Percentiles rank a stretch among this genome's conserved stretches.
phyloP scores from a whole-genome alignment of 2,888 invertebrate genomes.

The Slavum lentiscoides region DNA sequence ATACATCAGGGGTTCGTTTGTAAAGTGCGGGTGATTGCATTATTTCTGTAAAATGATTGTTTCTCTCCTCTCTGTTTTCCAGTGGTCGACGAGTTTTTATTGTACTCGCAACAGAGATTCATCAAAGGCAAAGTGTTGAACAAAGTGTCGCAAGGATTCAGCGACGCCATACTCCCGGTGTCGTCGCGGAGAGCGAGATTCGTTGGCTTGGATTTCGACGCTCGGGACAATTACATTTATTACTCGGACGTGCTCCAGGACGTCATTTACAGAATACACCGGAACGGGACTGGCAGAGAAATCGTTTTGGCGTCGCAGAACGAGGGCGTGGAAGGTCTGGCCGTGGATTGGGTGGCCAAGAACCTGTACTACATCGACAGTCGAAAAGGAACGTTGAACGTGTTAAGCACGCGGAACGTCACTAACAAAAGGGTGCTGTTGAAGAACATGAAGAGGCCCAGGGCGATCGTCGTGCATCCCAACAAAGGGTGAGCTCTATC shows the following conservation, averaged over 20 bases:
- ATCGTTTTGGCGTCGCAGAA: slow-evolving; percentile 94
- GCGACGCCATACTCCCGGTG: slow-evolving; percentile 93
- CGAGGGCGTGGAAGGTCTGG: slow-evolving; percentile 93
- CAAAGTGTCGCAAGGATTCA: slow-evolving; percentile 86
- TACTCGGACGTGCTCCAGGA: slow-evolving; percentile 97
- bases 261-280: slow-evolving; percentile 74
- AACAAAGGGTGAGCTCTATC: slow-evolving; percentile 71
- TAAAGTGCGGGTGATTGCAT: no score
- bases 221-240: slow-evolving; percentile 87
- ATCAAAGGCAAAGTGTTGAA: slow-evolving; percentile 90
- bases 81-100: slow-evolving; percentile 83
- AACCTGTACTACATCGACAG: slow-evolving; percentile 95
- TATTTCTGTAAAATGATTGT: no score
- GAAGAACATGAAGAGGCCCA: slow-evolving; percentile 85
- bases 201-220: slow-evolving; percentile 93
- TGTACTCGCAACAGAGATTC: slow-evolving; percentile 94
- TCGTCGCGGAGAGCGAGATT: slow-evolving; percentile 89
- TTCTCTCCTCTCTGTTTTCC: slow-evolving; percentile 48
- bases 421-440: slow-evolving; percentile 81
- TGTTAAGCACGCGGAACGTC: slow-evolving; percentile 84
- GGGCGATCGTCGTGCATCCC: slow-evolving; percentile 96
- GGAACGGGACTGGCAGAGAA: slow-evolving; percentile 68
- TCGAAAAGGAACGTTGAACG: slow-evolving; percentile 90
- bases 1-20: no score
- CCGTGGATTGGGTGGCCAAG: slow-evolving; percentile 94